Conservation (phyloP, 2,888 invertebrate species). For the Silvanus unidentatus region DNA sequence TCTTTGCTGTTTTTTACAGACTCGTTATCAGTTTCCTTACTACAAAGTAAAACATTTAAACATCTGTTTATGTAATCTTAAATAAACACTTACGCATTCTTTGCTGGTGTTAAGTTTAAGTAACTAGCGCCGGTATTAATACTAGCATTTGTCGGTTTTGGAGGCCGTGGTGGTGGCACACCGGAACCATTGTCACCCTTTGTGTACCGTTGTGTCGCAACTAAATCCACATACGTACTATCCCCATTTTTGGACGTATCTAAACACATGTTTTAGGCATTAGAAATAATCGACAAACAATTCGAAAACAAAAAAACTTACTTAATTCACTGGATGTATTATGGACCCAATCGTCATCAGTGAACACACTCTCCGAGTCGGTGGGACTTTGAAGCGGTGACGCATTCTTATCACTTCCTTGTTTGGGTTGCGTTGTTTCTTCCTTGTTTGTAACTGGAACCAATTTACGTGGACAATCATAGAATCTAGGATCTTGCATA, state of each 20-base stretch:
- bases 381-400: conserved; percentile 60
- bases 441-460: conserved; percentile 19
- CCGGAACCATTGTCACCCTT: conserved; percentile 33
- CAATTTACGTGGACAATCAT: conserved; percentile 46
- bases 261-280: no score
- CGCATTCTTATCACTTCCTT: conserved; percentile 31
- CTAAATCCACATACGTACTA: conserved; percentile 54
- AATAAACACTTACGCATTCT: conserved; percentile 3
- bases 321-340: conserved; percentile 45
- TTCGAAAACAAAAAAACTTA: conserved; percentile 17
- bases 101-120: conserved; percentile 25
- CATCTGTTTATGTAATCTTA: no score
- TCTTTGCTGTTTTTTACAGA: conserved; percentile 4
- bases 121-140: conserved; percentile 17
- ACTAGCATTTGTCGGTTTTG: conserved; percentile 55
- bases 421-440: conserved; percentile 31
- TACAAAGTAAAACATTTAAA: conserved; percentile 4
- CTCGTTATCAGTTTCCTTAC: conserved; percentile 9
- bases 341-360: conserved; percentile 61
- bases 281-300: no score
- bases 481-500: conserved; percentile 52
- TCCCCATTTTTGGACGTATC: conserved; percentile 42
- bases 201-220: conserved; percentile 54
- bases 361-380: conserved; percentile 60
- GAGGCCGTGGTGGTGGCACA: conserved; percentile 64